phyloP scores from a whole-genome alignment of 2,797 vertebrate genomes.

The Notolabrus celidotus region DNA sequence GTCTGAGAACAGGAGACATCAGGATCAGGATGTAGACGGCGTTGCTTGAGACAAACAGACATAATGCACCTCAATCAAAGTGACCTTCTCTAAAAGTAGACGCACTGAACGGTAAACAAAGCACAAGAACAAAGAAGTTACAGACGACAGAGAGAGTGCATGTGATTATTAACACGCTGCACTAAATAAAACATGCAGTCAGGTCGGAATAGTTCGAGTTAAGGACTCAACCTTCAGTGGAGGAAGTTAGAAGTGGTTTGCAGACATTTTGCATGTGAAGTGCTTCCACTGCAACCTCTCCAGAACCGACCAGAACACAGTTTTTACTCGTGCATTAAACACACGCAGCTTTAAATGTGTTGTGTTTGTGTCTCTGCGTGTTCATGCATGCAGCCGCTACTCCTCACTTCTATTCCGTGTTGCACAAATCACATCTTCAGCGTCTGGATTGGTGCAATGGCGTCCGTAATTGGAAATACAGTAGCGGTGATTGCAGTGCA shows the following conservation, averaged over 20 bases:
- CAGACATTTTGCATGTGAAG: not conserved
- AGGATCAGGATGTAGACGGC: not conserved
- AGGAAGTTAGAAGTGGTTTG: too few relatives aligned
- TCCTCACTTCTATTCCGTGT: conserved; percentile 31
- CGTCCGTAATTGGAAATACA: conserved; percentile 53
- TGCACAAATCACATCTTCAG: conserved; percentile 44
- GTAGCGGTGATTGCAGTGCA: conserved; percentile 36
- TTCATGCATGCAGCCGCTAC: not conserved
- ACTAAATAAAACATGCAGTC: too few relatives aligned
- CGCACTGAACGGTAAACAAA: not conserved
- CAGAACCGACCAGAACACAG: not conserved
- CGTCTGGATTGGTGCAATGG: conserved; percentile 47
- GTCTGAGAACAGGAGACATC: too few relatives aligned
- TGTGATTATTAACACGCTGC: too few relatives aligned
- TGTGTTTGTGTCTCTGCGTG: conserved; percentile 3
- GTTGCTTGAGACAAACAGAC: not conserved
- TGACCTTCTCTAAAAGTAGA: not conserved
- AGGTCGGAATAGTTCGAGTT: too few relatives aligned
- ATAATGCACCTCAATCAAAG: not conserved
- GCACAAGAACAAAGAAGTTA: too few relatives aligned
- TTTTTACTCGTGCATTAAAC: conserved; percentile 6
- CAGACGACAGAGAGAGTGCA: too few relatives aligned
- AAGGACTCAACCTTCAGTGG: too few relatives aligned
- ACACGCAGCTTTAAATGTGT: not conserved
- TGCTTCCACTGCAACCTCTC: not conserved